Conservation (phyloP, 2,888 invertebrate genomes). For the Hofmannophila pseudospretella region DNA sequence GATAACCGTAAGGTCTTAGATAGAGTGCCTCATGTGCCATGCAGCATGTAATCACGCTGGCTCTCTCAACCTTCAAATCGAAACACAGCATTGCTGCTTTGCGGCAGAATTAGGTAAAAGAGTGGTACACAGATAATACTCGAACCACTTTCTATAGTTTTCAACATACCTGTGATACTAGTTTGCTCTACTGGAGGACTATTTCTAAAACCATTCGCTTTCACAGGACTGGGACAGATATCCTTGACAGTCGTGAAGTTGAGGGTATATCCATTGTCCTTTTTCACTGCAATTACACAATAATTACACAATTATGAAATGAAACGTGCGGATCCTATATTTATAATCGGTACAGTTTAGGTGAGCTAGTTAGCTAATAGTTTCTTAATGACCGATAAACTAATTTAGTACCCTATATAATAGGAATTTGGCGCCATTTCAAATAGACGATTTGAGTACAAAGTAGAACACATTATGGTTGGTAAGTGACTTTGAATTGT, state of each 20-base stretch:
- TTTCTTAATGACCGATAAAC: constrained; percentile 18
- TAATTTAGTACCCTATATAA: constrained; percentile 9
- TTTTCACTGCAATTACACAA: constrained; percentile 56
- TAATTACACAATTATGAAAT: not conserved
- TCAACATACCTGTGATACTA: constrained; percentile 61
- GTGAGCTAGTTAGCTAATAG: constrained; percentile 10
- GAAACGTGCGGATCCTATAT: not conserved
- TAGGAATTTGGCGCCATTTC: not conserved
- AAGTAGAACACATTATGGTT: constrained; percentile 6
- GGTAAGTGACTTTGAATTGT: constrained; percentile 7
- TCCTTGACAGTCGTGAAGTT: constrained; percentile 71
- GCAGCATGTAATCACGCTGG: too few species aligned
- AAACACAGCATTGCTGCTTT: too few species aligned
- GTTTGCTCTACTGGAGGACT: constrained; percentile 71
- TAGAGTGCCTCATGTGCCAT: too few species aligned
- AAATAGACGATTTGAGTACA: not conserved
- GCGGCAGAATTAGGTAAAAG: too few species aligned
- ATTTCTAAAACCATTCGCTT: constrained; percentile 68
- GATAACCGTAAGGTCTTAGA: too few species aligned
- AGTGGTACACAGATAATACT: too few species aligned
- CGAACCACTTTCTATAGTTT: too few species aligned
- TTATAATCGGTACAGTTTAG: not conserved
- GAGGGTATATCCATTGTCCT: constrained; percentile 72
- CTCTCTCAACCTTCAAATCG: too few species aligned
- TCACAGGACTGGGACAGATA: constrained; percentile 70